Percentiles rank a stretch among this genome's conserved stretches.
Evolutionary conservation across 2,113 vertebrate genomes (phyloP).

Genomic region (Nannobrachium achirus): DNA sequence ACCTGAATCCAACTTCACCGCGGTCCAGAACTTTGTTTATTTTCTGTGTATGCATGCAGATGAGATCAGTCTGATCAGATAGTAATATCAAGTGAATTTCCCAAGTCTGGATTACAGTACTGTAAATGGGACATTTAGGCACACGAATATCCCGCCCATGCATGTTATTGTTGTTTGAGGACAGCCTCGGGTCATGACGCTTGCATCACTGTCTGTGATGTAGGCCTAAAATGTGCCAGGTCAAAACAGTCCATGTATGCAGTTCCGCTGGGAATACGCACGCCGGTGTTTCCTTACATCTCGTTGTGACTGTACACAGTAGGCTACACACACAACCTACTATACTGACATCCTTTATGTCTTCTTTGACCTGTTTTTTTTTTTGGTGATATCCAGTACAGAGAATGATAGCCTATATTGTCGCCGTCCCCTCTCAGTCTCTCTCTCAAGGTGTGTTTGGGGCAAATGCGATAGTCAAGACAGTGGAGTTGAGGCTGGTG

Average conservation of each 20-base stretch:
- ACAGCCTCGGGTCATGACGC: not conserved
- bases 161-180: not conserved
- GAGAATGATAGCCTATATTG: not conserved
- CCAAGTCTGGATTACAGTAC: not conserved
- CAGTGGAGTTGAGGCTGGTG: constrained; percentile 40
- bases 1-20: no score
- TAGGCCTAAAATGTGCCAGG: not conserved
- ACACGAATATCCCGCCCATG: not conserved
- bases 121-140: not conserved
- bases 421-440: no score
- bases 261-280: no score
- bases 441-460: not conserved
- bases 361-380: not conserved
- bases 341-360: not conserved
- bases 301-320: not conserved
- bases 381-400: not conserved
- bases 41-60: not conserved
- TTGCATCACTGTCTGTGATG: not conserved
- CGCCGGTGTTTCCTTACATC: not conserved
- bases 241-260: not conserved
- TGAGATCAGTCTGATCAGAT: not conserved
- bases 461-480: constrained; percentile 31
- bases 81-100: not conserved
- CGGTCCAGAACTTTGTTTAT: no score
- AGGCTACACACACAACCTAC: no score